A percentile compares a stretch with the other conserved stretches of the same genome.
Conservation (phyloP, 2,888 invertebrate species). For the Allygus modestus region DNA sequence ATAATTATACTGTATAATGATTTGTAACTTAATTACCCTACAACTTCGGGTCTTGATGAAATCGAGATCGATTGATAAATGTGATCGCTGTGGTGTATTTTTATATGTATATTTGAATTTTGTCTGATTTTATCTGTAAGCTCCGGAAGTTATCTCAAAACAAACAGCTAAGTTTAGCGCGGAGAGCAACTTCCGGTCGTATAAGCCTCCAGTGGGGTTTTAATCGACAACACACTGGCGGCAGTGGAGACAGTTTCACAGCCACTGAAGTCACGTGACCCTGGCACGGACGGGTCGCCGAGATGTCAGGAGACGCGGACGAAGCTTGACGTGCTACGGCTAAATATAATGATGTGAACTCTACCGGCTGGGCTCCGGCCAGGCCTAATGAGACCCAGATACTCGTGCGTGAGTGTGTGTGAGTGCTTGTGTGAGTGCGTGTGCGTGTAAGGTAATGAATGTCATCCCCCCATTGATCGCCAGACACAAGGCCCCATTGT, state of each 20-base stretch:
- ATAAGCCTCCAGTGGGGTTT: no score
- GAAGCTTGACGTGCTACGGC: neutral
- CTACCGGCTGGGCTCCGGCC: slow-evolving; percentile 1
- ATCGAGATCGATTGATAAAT: no score
- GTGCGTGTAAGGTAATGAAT: slow-evolving; percentile 37
- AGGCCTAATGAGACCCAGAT: slow-evolving; percentile 29
- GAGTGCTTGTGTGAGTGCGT: slow-evolving; percentile 9
- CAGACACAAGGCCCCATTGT: slow-evolving; percentile 39
- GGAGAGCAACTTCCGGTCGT: no score
- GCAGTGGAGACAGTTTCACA: slow-evolving; percentile 5
- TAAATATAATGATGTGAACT: slow-evolving; percentile 31
- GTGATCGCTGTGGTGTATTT: no score
- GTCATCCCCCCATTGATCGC: slow-evolving; percentile 50
- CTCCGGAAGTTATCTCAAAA: no score
- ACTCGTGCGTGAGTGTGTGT: neutral
- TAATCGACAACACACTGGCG: neutral
- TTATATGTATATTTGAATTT: no score
- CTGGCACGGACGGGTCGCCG: neutral
- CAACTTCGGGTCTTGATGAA: no score
- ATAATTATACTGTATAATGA: no score
- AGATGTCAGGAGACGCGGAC: slow-evolving; percentile 8
- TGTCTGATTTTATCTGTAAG: no score
- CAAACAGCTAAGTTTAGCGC: no score
- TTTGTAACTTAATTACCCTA: no score
- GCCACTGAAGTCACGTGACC: slow-evolving; percentile 30